phyloP scores from a whole-genome alignment of 2,888 invertebrate genomes.

The Drosophila percnosoma region DNA sequence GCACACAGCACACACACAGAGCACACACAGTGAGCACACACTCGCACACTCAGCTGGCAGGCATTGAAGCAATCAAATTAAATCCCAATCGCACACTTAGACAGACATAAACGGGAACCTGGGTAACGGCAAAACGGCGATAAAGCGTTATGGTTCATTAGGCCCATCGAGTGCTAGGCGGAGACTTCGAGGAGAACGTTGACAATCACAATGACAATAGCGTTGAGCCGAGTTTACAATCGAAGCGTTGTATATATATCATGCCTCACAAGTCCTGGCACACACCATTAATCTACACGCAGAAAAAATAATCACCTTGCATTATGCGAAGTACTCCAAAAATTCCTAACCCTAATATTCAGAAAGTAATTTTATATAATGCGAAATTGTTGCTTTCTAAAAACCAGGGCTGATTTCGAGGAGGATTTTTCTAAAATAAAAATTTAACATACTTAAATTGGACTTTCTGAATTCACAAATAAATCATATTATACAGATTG shows the following conservation, averaged over 20 bases:
- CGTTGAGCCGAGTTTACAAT: slow-evolving; percentile 62
- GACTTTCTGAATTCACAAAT: background rate
- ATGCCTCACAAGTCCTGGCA: slow-evolving; percentile 42
- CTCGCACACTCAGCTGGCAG: slow-evolving; percentile 43
- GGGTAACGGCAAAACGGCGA: slow-evolving; percentile 70
- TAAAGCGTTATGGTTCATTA: slow-evolving; percentile 81
- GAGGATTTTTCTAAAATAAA: no score
- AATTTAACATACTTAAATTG: no score
- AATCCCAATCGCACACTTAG: slow-evolving; percentile 80
- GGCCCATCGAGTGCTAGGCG: slow-evolving; percentile 64
- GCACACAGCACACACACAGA: slow-evolving; percentile 26
- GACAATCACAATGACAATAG: slow-evolving; percentile 40
- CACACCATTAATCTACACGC: slow-evolving; percentile 49
- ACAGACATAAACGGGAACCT: slow-evolving; percentile 49
- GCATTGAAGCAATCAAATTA: slow-evolving; percentile 80
- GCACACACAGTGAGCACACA: slow-evolving; percentile 19
- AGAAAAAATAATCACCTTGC: background rate
- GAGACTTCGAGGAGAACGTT: slow-evolving; percentile 11
- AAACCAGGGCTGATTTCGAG: no score
- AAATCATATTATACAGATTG: rapidly evolving
- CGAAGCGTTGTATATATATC: slow-evolving; percentile 56
- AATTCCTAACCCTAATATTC: background rate
- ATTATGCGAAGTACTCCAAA: background rate
- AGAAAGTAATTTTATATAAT: background rate
- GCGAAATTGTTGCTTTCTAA: background rate